Base-by-base conservation (phyloP, 2,888 invertebrate species). In the Augiades crinisus region DNA sequence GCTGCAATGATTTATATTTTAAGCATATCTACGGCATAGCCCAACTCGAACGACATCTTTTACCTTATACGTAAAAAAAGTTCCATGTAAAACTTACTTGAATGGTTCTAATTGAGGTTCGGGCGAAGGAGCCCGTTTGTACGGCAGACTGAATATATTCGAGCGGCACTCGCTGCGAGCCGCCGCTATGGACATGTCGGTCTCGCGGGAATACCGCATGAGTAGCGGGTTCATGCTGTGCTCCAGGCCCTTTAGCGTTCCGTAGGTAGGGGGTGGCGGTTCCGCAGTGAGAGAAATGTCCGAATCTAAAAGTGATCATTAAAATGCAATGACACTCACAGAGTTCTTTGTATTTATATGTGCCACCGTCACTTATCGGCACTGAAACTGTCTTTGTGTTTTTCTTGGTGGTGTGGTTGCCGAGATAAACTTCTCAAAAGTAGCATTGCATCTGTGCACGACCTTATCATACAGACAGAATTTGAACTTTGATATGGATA, bases 161-260 rank as follows among this genome's bases (percentile, higher is more conserved):
- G 94, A 92, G 49, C 97, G 91, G 65, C 93, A 93, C 70, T 97
- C 97, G 64, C 93, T 93, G 38, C 98, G 90, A 0, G 95, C 93
- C 55, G 93, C 92, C 13, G 96, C 94, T 66, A 98, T 95, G 14
- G 96, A 95, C 59, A 94, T 92, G 68, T 98, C 98, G 0, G 97
- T 97, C 88, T 98, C 98, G 24, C 96, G 91, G 0, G 97, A 95
- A 77, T 98, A 98, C 75, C 95, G 94, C 75, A 96, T 95, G 47
- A 98, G 86, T 65, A 97, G 95, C 0, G 98, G 97, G 83, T 97
- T 97, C 93, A 97, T 95, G 68, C 96, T 96, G 74, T 97, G 96
- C 68, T 98, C 97, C 36, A 97, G 87, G 0, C 96, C 96, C 73
- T 96, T 96, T 0, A 97, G 83, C 0, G 97, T 97, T 3, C 96